A percentile compares a stretch with the other conserved stretches of the same genome.
phyloP scores from a whole-genome alignment of 1,140 invertebrate genomes.

The Brachionus paranguensis region DNA sequence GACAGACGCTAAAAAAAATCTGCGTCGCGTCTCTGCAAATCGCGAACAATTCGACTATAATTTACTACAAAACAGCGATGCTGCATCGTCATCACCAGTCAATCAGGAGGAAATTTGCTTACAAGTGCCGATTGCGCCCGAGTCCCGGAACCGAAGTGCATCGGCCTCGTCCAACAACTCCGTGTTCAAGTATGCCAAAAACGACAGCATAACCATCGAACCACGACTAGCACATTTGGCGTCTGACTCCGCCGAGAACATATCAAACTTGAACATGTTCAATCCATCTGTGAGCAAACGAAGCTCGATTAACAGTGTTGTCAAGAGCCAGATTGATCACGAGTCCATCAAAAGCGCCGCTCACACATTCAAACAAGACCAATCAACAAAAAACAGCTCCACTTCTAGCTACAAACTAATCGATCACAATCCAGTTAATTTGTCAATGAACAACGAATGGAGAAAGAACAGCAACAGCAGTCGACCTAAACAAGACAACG shows the following conservation, averaged over 20 bases:
- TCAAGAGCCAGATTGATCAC: not conserved
- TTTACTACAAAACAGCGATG: not conserved
- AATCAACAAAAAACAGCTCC: not conserved
- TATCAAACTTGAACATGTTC: slow-evolving; percentile 5
- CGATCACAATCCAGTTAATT: no score
- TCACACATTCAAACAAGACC: not conserved
- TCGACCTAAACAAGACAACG: not conserved
- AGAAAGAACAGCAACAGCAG: not conserved
- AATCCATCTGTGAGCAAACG: not conserved
- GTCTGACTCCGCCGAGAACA: not conserved
- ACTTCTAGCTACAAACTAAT: no score
- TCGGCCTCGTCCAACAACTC: not conserved
- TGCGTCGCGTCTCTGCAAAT: not conserved
- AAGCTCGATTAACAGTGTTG: not conserved
- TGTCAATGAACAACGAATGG: not conserved
- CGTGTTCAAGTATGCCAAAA: slow-evolving; percentile 2
- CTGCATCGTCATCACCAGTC: not conserved
- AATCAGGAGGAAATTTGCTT: not conserved
- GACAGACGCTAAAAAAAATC: not conserved
- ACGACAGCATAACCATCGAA: not conserved
- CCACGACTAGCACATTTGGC: not conserved
- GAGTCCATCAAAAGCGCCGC: not conserved
- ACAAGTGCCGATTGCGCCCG: not conserved
- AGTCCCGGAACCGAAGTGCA: not conserved
- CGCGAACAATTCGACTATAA: not conserved